Base-by-base conservation (phyloP, 2,113 vertebrate species). In the Prochilodus magdalenae region DNA sequence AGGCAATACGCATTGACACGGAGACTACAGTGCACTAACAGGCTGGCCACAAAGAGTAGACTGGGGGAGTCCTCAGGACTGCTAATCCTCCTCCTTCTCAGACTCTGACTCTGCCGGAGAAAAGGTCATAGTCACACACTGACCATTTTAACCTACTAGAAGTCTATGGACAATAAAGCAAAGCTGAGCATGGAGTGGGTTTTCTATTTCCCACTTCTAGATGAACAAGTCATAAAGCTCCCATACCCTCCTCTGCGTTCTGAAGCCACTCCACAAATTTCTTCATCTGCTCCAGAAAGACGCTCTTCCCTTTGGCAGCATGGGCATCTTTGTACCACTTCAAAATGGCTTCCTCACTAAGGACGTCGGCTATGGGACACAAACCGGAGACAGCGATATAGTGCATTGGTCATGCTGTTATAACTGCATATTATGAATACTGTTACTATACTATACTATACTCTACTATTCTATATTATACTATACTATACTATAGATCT, bases 231-330 rank as follows among this genome's bases (percentile, higher is more conserved):
- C 20, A 70, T 4, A 24, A 36, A 80, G 29, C 53, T 33, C 15
- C 7, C 40, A 24, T 94, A 95, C 97, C 97, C 96, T 98, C 97
- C 90, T 98, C 96, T 82, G 96, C 96, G 0, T 96, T 97, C 88
- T 96, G 96, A 75, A 98, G 90, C 96, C 97, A 98, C 87, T 98
- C 97, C 18, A 98, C 96, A 86, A 97, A 98, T 84, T 96, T 97
- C 92, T 96, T 97, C 96, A 97, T 97, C 92, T 98, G 96, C 84
- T 98, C 96, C 87, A 98, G 94, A 78, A 98, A 97, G 86, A 98
- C 93, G 69, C 96, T 97, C 87, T 97, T 98, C 82, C 96, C 97
- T 92, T 98, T 97, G 83, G 96, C 92, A 75, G 95, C 89, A 3
- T 97, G 96, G 1, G 94, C 94, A 71, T 96, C 96, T 93, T 96